A percentile compares a stretch with the other conserved stretches of the same genome.
Evolutionary conservation across 2,888 invertebrate species (phyloP).

Genomic region (Pandemis corylana): DNA sequence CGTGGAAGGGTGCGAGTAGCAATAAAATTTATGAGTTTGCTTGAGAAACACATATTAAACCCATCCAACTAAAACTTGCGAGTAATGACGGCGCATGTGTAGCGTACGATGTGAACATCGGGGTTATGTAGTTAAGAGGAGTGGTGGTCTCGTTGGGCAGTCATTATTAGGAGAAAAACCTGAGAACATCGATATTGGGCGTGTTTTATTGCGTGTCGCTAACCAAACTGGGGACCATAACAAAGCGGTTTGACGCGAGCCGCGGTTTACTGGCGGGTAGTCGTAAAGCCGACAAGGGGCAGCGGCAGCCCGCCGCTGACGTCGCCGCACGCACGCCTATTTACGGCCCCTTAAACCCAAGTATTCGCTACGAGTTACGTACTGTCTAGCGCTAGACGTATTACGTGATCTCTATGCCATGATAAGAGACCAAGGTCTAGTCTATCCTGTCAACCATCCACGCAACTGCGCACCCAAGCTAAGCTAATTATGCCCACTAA

Average conservation of each 20-base stretch:
- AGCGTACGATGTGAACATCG: not conserved
- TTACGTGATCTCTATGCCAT: slow-evolving; percentile 18
- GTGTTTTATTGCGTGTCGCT: slow-evolving; percentile 44
- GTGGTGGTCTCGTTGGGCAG: not conserved
- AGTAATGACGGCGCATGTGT: slow-evolving; percentile 29
- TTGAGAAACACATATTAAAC: slow-evolving; percentile 45
- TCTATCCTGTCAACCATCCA: not conserved
- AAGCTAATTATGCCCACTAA: not conserved
- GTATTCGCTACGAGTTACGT: slow-evolving; percentile 52
- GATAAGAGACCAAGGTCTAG: slow-evolving; percentile 17
- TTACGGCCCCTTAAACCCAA: slow-evolving; percentile 63
- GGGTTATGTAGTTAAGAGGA: slow-evolving; percentile 3
- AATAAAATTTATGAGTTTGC: slow-evolving; percentile 46
- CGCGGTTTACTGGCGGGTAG: slow-evolving; percentile 50
- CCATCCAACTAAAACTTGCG: slow-evolving; percentile 38
- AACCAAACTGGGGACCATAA: slow-evolving; percentile 43
- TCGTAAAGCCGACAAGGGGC: slow-evolving; percentile 60
- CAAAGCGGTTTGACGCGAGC: slow-evolving; percentile 45
- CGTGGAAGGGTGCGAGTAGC: slow-evolving; percentile 39
- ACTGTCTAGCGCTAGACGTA: slow-evolving; percentile 32
- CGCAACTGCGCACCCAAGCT: not conserved
- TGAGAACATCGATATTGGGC: slow-evolving; percentile 19
- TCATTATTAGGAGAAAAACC: slow-evolving; percentile 12
- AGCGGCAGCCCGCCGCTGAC: slow-evolving; percentile 54
- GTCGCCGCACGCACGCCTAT: slow-evolving; percentile 54